Conservation (phyloP, 2,797 vertebrate species). For the Falco novaeseelandiae region DNA sequence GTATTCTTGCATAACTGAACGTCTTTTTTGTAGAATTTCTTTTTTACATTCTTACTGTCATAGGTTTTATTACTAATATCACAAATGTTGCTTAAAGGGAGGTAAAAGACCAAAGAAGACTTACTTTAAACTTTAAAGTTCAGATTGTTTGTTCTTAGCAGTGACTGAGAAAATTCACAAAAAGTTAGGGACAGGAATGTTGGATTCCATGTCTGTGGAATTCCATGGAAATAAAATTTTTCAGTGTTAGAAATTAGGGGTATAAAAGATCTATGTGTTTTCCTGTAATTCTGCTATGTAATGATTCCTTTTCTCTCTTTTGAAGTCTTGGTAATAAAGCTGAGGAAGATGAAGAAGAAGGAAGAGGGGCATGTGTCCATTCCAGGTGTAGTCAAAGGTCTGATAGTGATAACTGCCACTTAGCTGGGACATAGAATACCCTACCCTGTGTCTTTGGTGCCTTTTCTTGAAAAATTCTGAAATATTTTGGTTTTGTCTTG, state of each 20-base stretch:
- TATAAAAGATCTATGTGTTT: not conserved
- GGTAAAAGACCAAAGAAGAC: not conserved
- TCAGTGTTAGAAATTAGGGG: not conserved
- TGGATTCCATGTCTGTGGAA: not conserved
- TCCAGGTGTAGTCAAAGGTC: not conserved
- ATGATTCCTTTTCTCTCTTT: not conserved
- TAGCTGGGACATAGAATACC: not conserved
- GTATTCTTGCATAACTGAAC: not conserved
- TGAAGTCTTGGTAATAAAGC: not conserved
- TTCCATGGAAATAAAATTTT: not conserved
- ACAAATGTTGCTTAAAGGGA: not conserved
- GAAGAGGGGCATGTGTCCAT: not conserved
- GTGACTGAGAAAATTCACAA: not conserved
- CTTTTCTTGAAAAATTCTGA: not conserved
- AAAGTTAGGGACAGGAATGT: not conserved
- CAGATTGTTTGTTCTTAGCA: not conserved
- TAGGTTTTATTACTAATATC: not conserved
- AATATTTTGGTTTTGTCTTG: not conserved
- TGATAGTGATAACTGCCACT: not conserved
- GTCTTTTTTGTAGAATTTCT: not conserved
- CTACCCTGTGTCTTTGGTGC: not conserved
- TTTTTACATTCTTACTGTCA: not conserved
- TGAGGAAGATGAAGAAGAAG: not conserved
- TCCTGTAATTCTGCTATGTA: not conserved
- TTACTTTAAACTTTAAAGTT: not conserved